Conservation (phyloP, 2,797 vertebrate species). For the Loris lydekkerianus region DNA sequence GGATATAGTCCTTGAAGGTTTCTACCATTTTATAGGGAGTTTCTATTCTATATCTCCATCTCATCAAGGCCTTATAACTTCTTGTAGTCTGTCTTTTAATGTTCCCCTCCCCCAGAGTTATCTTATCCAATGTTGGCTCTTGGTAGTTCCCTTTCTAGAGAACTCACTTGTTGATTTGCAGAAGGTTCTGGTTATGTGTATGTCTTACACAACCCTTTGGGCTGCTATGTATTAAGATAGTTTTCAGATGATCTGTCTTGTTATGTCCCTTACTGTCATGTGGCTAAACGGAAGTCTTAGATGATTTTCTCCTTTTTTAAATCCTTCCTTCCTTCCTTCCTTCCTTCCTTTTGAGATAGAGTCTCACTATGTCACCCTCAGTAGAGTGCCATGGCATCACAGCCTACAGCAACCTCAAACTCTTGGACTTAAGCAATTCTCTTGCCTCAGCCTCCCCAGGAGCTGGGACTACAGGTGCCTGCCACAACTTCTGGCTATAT, state of each 20-base stretch:
- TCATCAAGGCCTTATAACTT: not conserved
- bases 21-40: not conserved
- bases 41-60: not conserved
- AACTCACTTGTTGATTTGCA: slow-evolving; percentile 2
- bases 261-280: not conserved
- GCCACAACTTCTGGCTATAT: too few species aligned
- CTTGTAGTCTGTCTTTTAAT: not conserved
- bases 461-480: too few species aligned
- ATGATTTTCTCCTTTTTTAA: not conserved
- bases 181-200: not conserved
- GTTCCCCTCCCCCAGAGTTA: too few species aligned
- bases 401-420: too few species aligned
- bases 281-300: slow-evolving; percentile 1
- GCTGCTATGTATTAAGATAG: not conserved
- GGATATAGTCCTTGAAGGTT: not conserved
- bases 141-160: not conserved
- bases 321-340: not conserved
- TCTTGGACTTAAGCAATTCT: too few species aligned
- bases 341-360: too few species aligned
- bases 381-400: too few species aligned
- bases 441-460: too few species aligned
- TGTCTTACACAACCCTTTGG: not conserved
- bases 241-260: not conserved
- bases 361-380: too few species aligned
- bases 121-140: not conserved